These are phyloP conservation scores for Leucopternis melanops DNA, from an alignment of 2,113 vertebrate species.

Conservation along the genomic window DNA sequence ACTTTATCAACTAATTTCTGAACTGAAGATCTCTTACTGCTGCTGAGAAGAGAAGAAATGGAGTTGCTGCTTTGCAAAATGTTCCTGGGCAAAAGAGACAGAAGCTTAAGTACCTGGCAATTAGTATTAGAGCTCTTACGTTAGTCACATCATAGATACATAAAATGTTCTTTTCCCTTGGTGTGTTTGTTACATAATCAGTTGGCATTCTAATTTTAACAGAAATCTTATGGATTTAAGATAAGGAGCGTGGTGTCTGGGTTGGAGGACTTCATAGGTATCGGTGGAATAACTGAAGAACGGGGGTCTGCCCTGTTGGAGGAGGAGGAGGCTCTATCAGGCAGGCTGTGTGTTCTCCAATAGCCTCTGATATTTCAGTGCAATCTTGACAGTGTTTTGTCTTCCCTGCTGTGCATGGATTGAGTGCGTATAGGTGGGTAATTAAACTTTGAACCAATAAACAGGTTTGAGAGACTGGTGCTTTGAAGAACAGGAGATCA, in stretches of 20 bases:
- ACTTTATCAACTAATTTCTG: neutral
- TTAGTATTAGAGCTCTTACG: neutral
- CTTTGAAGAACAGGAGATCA: constrained; percentile 66
- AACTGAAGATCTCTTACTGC: neutral
- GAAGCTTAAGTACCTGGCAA: neutral
- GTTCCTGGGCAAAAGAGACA: neutral
- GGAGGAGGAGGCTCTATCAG: neutral
- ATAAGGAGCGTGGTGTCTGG: neutral
- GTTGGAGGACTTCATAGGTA: neutral
- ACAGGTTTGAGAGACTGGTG: neutral
- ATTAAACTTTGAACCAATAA: constrained; percentile 64
- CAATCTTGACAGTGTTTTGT: constrained; percentile 3
- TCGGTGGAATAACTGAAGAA: neutral
- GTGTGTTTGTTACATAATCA: neutral
- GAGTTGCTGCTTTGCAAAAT: neutral
- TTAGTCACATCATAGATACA: neutral
- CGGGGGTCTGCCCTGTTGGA: neutral
- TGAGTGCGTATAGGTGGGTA: constrained; percentile 24
- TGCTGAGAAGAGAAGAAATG: neutral
- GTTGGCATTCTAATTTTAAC: neutral
- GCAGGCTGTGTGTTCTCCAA: neutral
- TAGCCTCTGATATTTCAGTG: neutral
- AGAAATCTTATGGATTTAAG: neutral
- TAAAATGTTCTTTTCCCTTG: neutral
- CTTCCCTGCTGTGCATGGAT: constrained; percentile 50